Evolutionary conservation across 2,797 vertebrate species (phyloP).

Genomic region (Ispidina picta): DNA sequence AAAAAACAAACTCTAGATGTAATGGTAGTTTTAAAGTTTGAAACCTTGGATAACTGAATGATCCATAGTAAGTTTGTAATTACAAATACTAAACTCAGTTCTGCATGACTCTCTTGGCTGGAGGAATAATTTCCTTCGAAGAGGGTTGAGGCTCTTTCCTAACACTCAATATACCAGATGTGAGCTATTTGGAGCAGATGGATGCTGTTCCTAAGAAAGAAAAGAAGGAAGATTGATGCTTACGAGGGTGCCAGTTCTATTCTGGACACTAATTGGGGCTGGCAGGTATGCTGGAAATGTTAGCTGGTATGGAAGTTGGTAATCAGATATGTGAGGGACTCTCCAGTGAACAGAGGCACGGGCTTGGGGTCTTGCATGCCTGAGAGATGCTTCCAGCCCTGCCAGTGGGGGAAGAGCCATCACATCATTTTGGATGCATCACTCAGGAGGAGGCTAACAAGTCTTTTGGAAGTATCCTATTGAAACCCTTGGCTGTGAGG

Average conservation of each 20-base stretch:
- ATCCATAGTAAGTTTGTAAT: not conserved
- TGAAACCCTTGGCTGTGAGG: not conserved
- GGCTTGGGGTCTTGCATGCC: not conserved
- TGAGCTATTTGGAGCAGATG: constrained; percentile 49
- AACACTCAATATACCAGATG: constrained; percentile 7
- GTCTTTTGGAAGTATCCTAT: not conserved
- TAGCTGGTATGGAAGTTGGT: not conserved
- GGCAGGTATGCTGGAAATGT: not conserved
- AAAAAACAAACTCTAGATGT: not conserved
- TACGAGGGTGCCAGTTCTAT: not conserved
- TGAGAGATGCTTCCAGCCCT: not conserved
- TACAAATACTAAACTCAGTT: not conserved
- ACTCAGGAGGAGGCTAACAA: not conserved
- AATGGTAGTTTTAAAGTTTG: not conserved
- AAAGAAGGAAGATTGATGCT: not conserved
- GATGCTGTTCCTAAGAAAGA: constrained; percentile 2
- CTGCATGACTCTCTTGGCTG: not conserved
- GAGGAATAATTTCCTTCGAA: not conserved
- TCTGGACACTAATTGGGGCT: not conserved
- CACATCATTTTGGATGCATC: accelerated
- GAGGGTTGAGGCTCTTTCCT: not conserved
- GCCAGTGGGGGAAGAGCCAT: accelerated
- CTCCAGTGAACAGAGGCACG: not conserved
- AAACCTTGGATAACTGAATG: not conserved
- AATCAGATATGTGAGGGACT: not conserved